Conservation (phyloP, 2,797 vertebrate genomes). For the Acanthurus leucopareius region DNA sequence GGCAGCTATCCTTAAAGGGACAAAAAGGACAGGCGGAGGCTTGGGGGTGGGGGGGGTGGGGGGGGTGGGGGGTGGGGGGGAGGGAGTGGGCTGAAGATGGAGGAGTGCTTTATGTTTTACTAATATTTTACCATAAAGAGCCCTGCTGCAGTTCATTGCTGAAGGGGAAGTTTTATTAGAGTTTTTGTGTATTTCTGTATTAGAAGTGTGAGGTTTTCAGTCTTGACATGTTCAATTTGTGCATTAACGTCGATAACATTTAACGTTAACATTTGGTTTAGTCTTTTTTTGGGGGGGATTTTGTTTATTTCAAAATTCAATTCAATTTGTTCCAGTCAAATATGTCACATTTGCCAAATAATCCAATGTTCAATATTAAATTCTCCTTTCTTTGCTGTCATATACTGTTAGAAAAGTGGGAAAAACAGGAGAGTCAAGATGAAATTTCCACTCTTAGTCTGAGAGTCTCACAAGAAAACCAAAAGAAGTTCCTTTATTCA, state of each 20-base stretch:
- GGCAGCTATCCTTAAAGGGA: slow-evolving; percentile 6
- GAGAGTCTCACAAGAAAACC: neutral
- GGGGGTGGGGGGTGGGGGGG: too few relatives aligned
- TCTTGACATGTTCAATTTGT: neutral
- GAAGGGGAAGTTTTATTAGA: neutral
- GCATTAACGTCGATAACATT: neutral
- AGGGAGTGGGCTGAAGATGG: neutral
- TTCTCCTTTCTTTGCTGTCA: neutral
- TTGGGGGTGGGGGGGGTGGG: neutral
- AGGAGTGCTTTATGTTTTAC: too few relatives aligned
- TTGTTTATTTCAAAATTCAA: too few relatives aligned
- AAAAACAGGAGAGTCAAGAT: neutral
- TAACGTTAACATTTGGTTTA: neutral
- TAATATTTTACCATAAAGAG: neutral
- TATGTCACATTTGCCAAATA: neutral
- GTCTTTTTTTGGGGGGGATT: too few relatives aligned
- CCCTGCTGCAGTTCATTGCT: neutral
- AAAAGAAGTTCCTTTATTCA: too few relatives aligned
- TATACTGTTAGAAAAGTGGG: too few relatives aligned
- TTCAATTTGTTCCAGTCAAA: neutral
- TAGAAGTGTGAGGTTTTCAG: neutral
- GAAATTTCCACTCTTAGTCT: too few relatives aligned
- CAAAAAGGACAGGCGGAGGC: neutral
- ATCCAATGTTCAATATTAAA: neutral
- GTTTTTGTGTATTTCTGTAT: neutral